Percentiles rank a stretch among this genome's conserved stretches.
Evolutionary conservation across 2,888 invertebrate genomes (phyloP).

Genomic region (Apotomis turbidana): DNA sequence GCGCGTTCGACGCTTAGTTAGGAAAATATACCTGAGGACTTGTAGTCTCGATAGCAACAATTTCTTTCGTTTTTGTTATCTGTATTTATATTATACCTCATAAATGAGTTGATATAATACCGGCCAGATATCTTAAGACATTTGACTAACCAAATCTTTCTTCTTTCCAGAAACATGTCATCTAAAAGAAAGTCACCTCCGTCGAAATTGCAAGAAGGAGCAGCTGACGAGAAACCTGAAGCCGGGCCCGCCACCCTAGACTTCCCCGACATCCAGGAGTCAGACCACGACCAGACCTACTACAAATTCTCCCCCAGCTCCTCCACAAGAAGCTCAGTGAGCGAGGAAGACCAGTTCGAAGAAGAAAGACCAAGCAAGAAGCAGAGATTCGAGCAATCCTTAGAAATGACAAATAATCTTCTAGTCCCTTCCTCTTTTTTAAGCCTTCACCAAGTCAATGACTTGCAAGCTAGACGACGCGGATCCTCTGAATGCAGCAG

Average conservation of each 20-base stretch:
- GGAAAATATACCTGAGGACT: too few relatives aligned
- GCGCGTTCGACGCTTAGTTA: too few relatives aligned
- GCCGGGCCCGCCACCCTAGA: conserved; percentile 82
- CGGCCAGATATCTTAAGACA: not conserved
- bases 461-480: conserved; percentile 75
- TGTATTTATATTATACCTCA: too few relatives aligned
- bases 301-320: conserved; percentile 80
- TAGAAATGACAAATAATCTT: conserved; percentile 85
- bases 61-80: too few relatives aligned
- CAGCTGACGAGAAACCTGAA: conserved; percentile 75
- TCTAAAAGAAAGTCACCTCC: conserved; percentile 98
- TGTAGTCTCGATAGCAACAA: too few relatives aligned
- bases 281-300: conserved; percentile 72
- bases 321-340: conserved; percentile 76
- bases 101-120: too few relatives aligned
- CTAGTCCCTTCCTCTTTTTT: conserved; percentile 81
- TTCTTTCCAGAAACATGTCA: conserved; percentile 94
- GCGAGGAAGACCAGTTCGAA: conserved; percentile 85
- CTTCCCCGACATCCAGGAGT: conserved; percentile 73
- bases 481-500: conserved; percentile 89
- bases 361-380: conserved; percentile 85
- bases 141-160: conserved; percentile 23
- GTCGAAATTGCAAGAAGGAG: conserved; percentile 94
- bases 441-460: conserved; percentile 84
- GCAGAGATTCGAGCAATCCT: conserved; percentile 83